Base-by-base conservation (phyloP, 1,140 invertebrate genomes). In the Ceratosolen fusciceps region DNA sequence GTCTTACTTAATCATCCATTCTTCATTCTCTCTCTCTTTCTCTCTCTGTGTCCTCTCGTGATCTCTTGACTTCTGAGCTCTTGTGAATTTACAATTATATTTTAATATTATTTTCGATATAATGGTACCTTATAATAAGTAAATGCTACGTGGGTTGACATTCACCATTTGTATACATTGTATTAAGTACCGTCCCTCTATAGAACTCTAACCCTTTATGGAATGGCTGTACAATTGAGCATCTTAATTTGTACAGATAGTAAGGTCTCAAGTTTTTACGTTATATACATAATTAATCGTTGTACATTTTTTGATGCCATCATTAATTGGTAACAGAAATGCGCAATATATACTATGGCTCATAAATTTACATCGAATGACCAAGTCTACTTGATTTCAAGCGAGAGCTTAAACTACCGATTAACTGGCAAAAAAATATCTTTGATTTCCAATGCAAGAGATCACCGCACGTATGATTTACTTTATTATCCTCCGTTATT, bases 221-320 rank as follows among this genome's bases (percentile, higher is more conserved):
- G 67, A 68, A 14, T n/a, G 2, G 21, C 2, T 4, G 3, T 31
- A 43, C 62, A 68, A 76, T 76, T 68, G 37, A 49, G 26, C 26
- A 29, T 70, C 65, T 56, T 70, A 39, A 76, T 76, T 68, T 68
- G 56, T 67, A 10, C 26, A 21, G 9, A 21, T 47, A 9, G 49
- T 19, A 52, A 52, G 19, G 21, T n/a, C n/a, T 2, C 49, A 19
- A 14, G 49, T 60, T 60, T n/a, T n/a, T n/a, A 39, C 54, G 52
- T 49, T 26, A 49, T 62, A 14, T 39, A 31, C 31, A 0, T 49
- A 29, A 71, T 80, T 39, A 21, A n/a, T 75, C 73, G 71, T 37
- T 80, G 54, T 80, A 65, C n/a, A 58, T 62, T 75, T 71, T 49
- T 49, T 73, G 62, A 62, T 76, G 12, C 54, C 34, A 76, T 37